Base-by-base conservation (phyloP, 2,797 vertebrate species). In the Babyrousa celebensis region DNA sequence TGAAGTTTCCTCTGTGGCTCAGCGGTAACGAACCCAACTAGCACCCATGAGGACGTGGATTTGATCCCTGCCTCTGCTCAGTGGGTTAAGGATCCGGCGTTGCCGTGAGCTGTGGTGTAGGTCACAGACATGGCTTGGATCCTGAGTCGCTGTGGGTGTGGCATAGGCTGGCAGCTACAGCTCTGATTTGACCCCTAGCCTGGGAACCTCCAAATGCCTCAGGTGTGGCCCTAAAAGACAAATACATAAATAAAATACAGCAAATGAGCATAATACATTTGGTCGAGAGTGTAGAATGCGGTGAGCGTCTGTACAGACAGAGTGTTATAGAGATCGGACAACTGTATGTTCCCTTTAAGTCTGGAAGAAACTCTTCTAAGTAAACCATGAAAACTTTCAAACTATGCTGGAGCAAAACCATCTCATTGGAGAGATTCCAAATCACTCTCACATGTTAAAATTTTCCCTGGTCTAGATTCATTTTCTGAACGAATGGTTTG, bases 401-500 rank as follows among this genome's bases (percentile, higher is more conserved):
- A 92, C 79, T n/a, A 18, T 12, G 11, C 48, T 58, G 25, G n/a
- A 58, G 52, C 70, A 83, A 87, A 94, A 67, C 12, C 16, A 0
- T 63, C 56, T 67, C 58, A 40, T 0, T 94, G 74, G 54, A 82
- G 70, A 86, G 78, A 68, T 71, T 83, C 36, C 63, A 89, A 56
- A 94, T 67, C 29, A 29, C 20, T 86, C 10, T 54, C 12, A 1
- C 7, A 6, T 91, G 67, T 70, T 52, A 65, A 48, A 17, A 1
- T 95, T 91, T 91, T 84, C 68, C 65, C 89, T 87, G 84, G 52
- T 89, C 52, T 85, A 68, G 18, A 71, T 36, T 89, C 6, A 54
- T 63, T 63, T 90, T 79, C 23, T 43, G 23, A 63, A 71, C 52
- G 21, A 74, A 43, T 85, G 43, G 40, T 17, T 54, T 20, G 62